These are phyloP conservation scores for Limnothrissa miodon DNA, from an alignment of 2,113 vertebrate genomes.

Conservation along the genomic window DNA sequence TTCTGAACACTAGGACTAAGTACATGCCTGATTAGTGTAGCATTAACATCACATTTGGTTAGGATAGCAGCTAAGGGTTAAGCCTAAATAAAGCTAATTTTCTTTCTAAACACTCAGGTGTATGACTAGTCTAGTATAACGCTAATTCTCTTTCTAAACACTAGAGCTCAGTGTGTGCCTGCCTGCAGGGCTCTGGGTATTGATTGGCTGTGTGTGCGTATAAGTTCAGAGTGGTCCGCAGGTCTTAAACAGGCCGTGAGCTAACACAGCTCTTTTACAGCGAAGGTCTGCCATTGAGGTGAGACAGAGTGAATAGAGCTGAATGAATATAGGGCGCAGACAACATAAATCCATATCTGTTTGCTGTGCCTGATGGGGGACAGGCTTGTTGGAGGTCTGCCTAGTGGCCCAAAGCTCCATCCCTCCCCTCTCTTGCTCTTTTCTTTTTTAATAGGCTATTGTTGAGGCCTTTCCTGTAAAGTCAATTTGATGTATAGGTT, in stretches of 20 bases:
- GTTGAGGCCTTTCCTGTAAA: background rate
- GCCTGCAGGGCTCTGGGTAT: background rate
- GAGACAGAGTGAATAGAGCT: constrained; percentile 32
- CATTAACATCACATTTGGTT: too few relatives aligned
- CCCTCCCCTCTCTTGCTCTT: background rate
- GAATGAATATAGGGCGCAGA: constrained; percentile 41
- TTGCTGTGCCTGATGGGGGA: constrained; percentile 37
- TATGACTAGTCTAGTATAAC: too few relatives aligned
- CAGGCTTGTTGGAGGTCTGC: constrained; percentile 50
- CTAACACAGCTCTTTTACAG: constrained; percentile 22
- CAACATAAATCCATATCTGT: constrained; percentile 43
- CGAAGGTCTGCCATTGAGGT: background rate
- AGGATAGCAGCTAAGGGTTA: too few relatives aligned
- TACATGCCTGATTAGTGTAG: too few relatives aligned
- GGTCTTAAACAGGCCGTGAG: background rate
- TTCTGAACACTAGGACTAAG: too few relatives aligned
- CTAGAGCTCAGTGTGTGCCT: background rate
- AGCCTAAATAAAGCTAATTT: too few relatives aligned
- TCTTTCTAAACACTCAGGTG: too few relatives aligned
- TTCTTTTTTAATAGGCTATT: background rate
- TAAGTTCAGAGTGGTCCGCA: background rate
- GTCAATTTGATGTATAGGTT: background rate
- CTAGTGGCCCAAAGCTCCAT: constrained; percentile 38
- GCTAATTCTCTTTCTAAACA: too few relatives aligned
- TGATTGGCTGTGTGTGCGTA: background rate